Conservation (phyloP, 2,797 vertebrate species). For the Pseudomugil tenellus region DNA sequence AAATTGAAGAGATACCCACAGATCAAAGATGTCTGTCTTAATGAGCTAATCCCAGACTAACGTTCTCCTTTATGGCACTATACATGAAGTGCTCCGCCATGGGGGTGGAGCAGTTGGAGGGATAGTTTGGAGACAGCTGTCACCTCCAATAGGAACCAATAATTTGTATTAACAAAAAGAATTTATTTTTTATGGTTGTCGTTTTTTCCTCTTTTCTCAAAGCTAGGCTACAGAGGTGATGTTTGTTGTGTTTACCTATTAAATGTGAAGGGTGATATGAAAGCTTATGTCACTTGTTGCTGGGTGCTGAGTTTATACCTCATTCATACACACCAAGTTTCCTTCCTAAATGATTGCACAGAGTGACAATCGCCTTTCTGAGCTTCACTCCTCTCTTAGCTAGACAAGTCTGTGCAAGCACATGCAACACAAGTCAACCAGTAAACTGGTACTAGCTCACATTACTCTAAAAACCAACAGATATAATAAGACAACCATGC, state of each 20-base stretch:
- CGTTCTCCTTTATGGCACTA: slow-evolving; percentile 62
- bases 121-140: slow-evolving; percentile 72
- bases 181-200: slow-evolving; percentile 33
- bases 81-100: slow-evolving; percentile 46
- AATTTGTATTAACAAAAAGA: slow-evolving; percentile 52
- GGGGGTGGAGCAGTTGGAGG: slow-evolving; percentile 13
- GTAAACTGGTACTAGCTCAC: slow-evolving; percentile 34
- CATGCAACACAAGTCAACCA: slow-evolving; percentile 11
- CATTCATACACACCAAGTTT: slow-evolving; percentile 44
- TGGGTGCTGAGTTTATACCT: slow-evolving; percentile 15
- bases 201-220: slow-evolving; percentile 39
- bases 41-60: slow-evolving; percentile 75
- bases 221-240: slow-evolving; percentile 40
- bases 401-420: slow-evolving; percentile 37
- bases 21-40: slow-evolving; percentile 75
- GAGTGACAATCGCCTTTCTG: slow-evolving; percentile 46
- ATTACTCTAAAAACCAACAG: slow-evolving; percentile 35
- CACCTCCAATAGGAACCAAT: slow-evolving; percentile 60
- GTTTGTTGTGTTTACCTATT: neutral
- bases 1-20: slow-evolving; percentile 69
- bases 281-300: slow-evolving; percentile 13
- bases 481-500: slow-evolving; percentile 30
- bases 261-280: slow-evolving; percentile 14
- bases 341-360: slow-evolving; percentile 34
- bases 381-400: slow-evolving; percentile 1